Evolutionary conservation across 2,113 vertebrate species (phyloP).

Genomic region (Nothoprocta pentlandii): DNA sequence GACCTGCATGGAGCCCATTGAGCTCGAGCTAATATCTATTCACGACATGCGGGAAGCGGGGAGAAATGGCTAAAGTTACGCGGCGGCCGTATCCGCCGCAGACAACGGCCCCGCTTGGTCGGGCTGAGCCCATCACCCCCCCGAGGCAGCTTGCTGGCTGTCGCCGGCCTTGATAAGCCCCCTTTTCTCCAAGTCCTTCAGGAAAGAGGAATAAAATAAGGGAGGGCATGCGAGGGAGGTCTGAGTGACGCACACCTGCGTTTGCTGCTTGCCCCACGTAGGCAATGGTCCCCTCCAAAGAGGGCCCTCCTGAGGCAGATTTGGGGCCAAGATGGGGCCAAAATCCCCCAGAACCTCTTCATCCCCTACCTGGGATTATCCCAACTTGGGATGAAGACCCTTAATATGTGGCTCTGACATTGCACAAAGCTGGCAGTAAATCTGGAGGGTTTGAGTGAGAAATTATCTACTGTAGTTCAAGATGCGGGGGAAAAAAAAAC

Average conservation of each 20-base stretch:
- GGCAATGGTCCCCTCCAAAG: neutral
- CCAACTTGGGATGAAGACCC: too few species aligned
- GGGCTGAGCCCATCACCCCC: too few species aligned
- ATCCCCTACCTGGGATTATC: too few species aligned
- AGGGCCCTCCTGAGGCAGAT: neutral
- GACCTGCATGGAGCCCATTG: slow-evolving; percentile 43
- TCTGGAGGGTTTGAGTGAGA: neutral
- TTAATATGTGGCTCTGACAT: too few species aligned
- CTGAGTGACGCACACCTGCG: fast-evolving
- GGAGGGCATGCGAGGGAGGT: neutral
- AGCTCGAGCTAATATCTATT: slow-evolving; percentile 66
- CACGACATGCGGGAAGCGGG: slow-evolving; percentile 62
- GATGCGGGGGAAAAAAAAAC: neutral
- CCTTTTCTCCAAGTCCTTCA: neutral
- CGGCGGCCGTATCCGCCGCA: fast-evolving
- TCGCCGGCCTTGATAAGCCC: neutral
- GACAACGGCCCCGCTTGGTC: neutral
- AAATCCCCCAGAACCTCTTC: too few species aligned
- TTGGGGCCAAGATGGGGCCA: too few species aligned
- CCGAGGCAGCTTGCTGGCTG: fast-evolving
- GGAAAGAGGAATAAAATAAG: neutral
- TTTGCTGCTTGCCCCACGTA: neutral
- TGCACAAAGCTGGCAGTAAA: too few species aligned
- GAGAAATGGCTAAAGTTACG: slow-evolving; percentile 59
- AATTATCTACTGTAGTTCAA: neutral